Evolutionary conservation across 2,888 invertebrate genomes (phyloP), one percentile per base, ranked within the genome.

Genomic region (Nebria salina): DNA sequence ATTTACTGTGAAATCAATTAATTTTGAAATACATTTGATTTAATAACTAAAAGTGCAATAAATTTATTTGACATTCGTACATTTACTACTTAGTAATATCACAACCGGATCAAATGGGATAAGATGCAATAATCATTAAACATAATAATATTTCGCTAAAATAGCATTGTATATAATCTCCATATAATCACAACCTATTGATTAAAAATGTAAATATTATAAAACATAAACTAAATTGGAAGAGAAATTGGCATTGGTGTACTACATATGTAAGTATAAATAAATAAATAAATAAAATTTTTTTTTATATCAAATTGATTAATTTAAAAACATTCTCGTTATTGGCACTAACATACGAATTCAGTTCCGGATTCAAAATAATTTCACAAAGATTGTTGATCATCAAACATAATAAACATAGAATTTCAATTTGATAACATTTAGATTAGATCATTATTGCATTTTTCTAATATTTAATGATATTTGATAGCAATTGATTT

Each of bases 91-190:
- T 78, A 74, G 41, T 73, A 65, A 66, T 78, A 78, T 78, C 78
- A 78, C 78, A 78, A 78, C 73, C 78, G 73, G 65, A 74, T 66
- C 72, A 68, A 68, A 78, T 66, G 73, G 78, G 78, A 65, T 73
- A 72, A 72, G 74, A 78, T 78, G 78, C 73, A 77, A 26, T 54
- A 54, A 54, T 54, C 8, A 54, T 8, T 54, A 54, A 54, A 54
- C 34, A 54, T 54, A 54, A 54, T 54, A 54, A 34, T 34, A 5
- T 34, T 34, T 34, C 5, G 5, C 34, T 34, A 34, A 34, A 34
- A 34, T 34, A 54, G 4, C 54, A 3, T 8, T 54, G 54, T 54
- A 54, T 8, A 54, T 54, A 3, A 54, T 54, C 54, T 54, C 54
- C 13, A 54, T 54, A 54, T 11, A 54, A 54, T 54, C 54, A 54